A percentile compares a stretch with the other conserved stretches of the same genome.
Conservation (phyloP, 2,797 vertebrate genomes). For the Catamblyrhynchus diadema region DNA sequence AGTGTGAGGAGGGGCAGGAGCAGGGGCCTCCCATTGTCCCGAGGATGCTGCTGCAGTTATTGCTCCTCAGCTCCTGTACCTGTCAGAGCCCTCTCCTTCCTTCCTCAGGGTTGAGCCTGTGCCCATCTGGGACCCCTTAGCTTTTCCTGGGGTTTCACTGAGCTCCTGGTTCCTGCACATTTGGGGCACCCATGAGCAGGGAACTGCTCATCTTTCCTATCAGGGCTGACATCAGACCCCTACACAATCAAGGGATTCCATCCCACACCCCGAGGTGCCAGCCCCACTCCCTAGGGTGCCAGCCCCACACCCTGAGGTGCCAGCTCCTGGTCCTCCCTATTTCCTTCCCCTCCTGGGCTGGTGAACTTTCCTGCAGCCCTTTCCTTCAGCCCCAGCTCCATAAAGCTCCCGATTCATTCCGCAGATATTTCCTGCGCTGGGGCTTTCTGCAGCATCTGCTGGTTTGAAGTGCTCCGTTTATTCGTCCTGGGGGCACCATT, state of each 20-base stretch:
- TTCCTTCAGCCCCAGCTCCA: conserved; percentile 55
- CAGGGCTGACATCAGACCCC: background rate
- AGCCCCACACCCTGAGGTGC: background rate
- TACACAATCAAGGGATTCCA: fast-evolving
- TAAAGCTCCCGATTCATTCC: conserved; percentile 74
- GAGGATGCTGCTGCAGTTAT: background rate
- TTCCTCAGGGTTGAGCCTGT: background rate
- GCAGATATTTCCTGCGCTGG: conserved; percentile 78
- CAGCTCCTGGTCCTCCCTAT: background rate
- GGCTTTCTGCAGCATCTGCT: conserved; percentile 79
- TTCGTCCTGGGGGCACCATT: conserved; percentile 77
- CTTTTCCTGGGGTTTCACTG: background rate
- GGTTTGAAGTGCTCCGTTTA: conserved; percentile 78
- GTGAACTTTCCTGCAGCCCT: conserved; percentile 62
- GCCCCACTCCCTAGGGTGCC: background rate
- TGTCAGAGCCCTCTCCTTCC: background rate
- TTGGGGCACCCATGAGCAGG: background rate
- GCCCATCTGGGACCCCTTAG: background rate
- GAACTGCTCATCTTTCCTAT: background rate
- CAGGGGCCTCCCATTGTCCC: fast-evolving
- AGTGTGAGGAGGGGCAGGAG: background rate
- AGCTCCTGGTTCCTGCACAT: background rate
- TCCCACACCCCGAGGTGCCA: background rate
- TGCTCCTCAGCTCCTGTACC: background rate
- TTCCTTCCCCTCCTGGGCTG: background rate